phyloP scores from a whole-genome alignment of 2,797 vertebrate genomes.

The Apodemus agrarius region DNA sequence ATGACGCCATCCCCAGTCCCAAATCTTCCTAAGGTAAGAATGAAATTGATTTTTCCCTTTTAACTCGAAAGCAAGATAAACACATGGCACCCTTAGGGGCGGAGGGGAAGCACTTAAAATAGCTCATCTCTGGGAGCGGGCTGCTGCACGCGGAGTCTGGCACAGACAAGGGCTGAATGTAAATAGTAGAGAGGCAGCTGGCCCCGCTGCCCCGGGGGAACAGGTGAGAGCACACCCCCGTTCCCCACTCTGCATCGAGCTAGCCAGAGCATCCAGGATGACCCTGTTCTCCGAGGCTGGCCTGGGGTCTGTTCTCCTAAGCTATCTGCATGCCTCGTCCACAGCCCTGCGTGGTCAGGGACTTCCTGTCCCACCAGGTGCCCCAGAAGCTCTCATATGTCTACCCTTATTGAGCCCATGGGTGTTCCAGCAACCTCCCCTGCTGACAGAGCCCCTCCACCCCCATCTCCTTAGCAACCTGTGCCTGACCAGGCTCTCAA shows the following conservation, averaged over 20 bases:
- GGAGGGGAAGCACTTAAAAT: slow-evolving; percentile 83
- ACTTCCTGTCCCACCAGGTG: neutral
- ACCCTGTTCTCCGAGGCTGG: neutral
- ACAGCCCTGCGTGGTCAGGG: neutral
- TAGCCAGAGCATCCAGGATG: neutral
- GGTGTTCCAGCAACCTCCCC: neutral
- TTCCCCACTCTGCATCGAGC: rapidly evolving
- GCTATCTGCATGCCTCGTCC: neutral
- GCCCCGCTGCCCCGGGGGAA: neutral
- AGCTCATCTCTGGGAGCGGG: slow-evolving; percentile 79
- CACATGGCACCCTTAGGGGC: slow-evolving; percentile 83
- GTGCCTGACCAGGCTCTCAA: neutral
- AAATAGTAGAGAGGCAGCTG: slow-evolving; percentile 66
- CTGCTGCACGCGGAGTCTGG: slow-evolving; percentile 64
- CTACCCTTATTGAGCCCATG: neutral
- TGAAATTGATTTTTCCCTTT: slow-evolving; percentile 84
- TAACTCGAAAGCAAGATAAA: slow-evolving; percentile 83
- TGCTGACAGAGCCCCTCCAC: neutral
- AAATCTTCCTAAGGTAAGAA: slow-evolving; percentile 79
- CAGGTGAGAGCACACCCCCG: slow-evolving; percentile 63
- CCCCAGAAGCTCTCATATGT: neutral
- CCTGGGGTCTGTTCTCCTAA: neutral
- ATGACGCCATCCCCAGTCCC: slow-evolving; percentile 29
- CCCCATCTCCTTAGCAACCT: neutral
- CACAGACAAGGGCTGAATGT: slow-evolving; percentile 71